These are phyloP conservation scores for Capreolus pygargus DNA, from an alignment of 2,113 vertebrate species.

Conservation along the genomic window DNA sequence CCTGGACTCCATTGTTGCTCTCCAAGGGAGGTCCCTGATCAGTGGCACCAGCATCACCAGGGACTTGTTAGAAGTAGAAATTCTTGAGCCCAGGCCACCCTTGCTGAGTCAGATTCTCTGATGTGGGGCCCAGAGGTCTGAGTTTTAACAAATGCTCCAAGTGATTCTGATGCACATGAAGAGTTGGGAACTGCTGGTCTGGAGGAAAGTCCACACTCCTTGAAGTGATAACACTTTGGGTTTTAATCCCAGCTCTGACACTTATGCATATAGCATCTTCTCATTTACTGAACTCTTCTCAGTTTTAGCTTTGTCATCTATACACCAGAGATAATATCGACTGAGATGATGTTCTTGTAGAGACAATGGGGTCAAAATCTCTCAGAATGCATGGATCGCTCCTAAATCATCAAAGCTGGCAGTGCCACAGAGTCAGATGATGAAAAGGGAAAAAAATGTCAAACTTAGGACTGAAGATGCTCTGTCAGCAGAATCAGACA, in stretches of 20 bases:
- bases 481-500: no score
- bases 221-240: rapidly evolving
- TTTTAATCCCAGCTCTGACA: not conserved
- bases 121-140: not conserved
- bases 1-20: rapidly evolving
- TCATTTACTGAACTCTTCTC: not conserved
- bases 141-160: not conserved
- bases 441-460: rapidly evolving
- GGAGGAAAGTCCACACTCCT: rapidly evolving
- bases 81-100: not conserved
- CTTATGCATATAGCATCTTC: not conserved
- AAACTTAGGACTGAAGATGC: not conserved
- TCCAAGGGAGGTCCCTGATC: not conserved
- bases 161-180: rapidly evolving
- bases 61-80: not conserved
- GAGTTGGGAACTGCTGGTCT: not conserved
- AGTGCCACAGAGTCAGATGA: rapidly evolving
- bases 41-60: rapidly evolving
- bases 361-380: rapidly evolving
- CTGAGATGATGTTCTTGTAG: not conserved
- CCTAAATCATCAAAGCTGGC: not conserved
- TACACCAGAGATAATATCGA: not conserved
- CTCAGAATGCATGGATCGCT: not conserved
- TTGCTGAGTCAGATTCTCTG: not conserved
- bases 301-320: not conserved